Evolutionary conservation across 2,797 vertebrate genomes (phyloP).

Genomic region (Coregonus suidteri): DNA sequence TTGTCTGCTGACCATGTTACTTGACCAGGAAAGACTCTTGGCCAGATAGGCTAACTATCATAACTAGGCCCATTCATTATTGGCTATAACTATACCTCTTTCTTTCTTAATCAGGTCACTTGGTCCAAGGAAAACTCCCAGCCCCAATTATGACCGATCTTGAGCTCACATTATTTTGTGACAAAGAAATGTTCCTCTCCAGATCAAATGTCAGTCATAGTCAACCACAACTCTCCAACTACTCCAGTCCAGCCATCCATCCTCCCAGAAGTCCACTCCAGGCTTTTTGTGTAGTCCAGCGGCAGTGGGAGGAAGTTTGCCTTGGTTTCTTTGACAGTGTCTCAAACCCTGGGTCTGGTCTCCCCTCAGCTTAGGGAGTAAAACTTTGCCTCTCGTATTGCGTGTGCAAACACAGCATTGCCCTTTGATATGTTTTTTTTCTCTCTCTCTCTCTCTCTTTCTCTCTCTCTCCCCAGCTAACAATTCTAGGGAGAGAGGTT

Average conservation of each 20-base stretch:
- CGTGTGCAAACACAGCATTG: conserved; percentile 72
- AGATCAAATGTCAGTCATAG: conserved; percentile 14
- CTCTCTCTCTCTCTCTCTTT: conserved; percentile 21
- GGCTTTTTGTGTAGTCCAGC: conserved; percentile 61
- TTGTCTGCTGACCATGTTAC: too few relatives aligned
- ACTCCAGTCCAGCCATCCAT: conserved; percentile 22
- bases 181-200: conserved; percentile 10
- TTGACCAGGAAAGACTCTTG: too few relatives aligned
- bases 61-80: too few relatives aligned
- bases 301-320: conserved; percentile 68
- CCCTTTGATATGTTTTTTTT: conserved; percentile 65
- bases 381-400: conserved; percentile 76
- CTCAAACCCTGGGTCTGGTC: conserved; percentile 56
- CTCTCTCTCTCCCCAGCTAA: not conserved
- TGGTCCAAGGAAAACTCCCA: not conserved
- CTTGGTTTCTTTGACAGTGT: conserved; percentile 75
- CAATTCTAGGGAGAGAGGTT: too few relatives aligned
- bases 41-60: too few relatives aligned
- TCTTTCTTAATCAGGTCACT: too few relatives aligned
- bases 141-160: not conserved
- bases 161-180: conserved; percentile 9
- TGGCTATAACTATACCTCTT: too few relatives aligned
- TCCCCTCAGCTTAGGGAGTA: conserved; percentile 63
- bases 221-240: conserved; percentile 16
- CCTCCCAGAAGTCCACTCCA: conserved; percentile 59